Conservation (phyloP, 2,113 vertebrate species). For the Hippocampus mohnikei region DNA sequence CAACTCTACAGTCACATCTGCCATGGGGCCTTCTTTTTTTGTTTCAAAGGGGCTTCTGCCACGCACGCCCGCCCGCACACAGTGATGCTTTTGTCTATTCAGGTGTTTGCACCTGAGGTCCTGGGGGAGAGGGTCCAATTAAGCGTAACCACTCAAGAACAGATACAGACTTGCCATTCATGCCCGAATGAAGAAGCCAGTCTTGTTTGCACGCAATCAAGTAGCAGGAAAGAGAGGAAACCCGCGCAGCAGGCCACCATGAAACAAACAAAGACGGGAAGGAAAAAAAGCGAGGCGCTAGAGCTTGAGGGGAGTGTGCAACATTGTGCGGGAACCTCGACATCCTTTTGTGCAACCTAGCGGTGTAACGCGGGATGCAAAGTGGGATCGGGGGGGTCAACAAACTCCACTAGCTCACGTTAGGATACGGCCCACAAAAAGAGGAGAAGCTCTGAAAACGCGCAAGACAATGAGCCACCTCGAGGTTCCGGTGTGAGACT, state of each 20-base stretch:
- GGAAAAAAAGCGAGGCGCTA: neutral
- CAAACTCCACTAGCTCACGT: neutral
- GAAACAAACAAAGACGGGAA: slow-evolving; percentile 33
- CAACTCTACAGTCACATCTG: too few species aligned
- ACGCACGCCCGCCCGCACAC: neutral
- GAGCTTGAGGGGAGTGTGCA: neutral
- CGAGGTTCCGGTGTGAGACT: neutral
- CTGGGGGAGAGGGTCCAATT: neutral
- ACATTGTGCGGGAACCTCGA: neutral
- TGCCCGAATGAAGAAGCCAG: neutral
- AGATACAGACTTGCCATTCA: neutral
- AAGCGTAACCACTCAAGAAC: neutral
- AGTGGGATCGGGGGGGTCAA: slow-evolving; percentile 33
- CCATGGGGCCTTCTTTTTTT: too few species aligned
- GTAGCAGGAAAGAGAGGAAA: neutral
- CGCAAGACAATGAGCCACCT: neutral
- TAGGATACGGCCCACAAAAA: neutral
- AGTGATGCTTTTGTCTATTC: neutral
- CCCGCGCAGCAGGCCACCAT: slow-evolving; percentile 2
- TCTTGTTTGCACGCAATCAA: neutral
- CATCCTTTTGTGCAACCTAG: neutral
- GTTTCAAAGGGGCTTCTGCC: neutral
- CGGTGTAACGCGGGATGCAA: neutral
- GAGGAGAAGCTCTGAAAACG: neutral
- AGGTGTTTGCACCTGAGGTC: slow-evolving; percentile 1